Evolutionary conservation across 1,140 invertebrate genomes (phyloP), one percentile per base, ranked within the genome.

Genomic region (Drosophila mojavensis): DNA sequence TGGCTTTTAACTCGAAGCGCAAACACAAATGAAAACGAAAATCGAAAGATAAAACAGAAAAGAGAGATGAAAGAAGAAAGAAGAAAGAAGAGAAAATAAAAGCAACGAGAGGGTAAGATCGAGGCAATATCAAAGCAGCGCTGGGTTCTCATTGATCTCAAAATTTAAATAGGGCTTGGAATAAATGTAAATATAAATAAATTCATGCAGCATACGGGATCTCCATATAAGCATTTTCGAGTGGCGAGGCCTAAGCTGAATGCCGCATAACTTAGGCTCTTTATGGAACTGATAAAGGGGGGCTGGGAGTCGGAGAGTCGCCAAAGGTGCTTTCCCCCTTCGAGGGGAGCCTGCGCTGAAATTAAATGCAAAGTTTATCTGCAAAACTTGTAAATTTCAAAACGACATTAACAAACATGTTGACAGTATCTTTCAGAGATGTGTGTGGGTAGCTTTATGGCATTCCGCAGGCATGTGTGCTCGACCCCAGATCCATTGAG

Each of bases 301-400:
- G 55, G 15, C 20, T 24, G 20, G 28, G 17, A 2, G 26, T 10
- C 15, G 4, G 15, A 41, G 51, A 47, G 4, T 20, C 7, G 55
- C 17, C 5, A 64, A 30, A 55, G 36, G 17, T 36, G 53, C 20
- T 24, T 0, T 24, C 20, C 20, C 20, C 20, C 20, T 24, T 24
- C 20, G 20, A 24, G 20, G 20, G 20, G 41, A 28, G 33, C 26
- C 28, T 43, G 51, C 20, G 20, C 68, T 63, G 74, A 78, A 89
- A 89, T 89, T 69, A 89, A 89, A 89, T 89, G 68, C 78, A 89
- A 89, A 90, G 85, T 90, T 89, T 89, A 89, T 89, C 81, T 89
- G 78, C 59, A 73, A 89, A 89, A 89, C 84, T 89, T 89, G 84
- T 88, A 89, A 78, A 88, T 84, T 84, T 76, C 78, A 67, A 89